phyloP scores from a whole-genome alignment of 2,888 invertebrate species.

The Sepiola atlantica region DNA sequence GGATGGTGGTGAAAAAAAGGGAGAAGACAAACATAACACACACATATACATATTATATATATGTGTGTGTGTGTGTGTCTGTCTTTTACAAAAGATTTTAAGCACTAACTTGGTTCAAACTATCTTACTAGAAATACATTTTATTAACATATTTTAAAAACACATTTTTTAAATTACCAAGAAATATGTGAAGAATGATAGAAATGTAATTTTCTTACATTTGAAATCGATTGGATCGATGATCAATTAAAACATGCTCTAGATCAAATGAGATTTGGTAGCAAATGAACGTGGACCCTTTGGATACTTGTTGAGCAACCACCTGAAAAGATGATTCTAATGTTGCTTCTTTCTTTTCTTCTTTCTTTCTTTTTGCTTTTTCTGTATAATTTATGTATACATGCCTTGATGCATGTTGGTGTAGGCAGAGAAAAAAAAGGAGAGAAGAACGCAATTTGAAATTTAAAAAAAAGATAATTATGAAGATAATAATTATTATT shows the following conservation, averaged over 20 bases:
- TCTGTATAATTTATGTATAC: conserved; percentile 32
- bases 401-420: conserved; percentile 15
- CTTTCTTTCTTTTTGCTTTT: background rate
- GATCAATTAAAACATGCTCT: background rate
- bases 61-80: too few relatives aligned
- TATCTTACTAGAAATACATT: too few relatives aligned
- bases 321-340: background rate
- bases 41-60: background rate
- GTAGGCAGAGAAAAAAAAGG: background rate
- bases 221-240: background rate
- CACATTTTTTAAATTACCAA: too few relatives aligned
- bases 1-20: background rate
- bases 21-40: background rate
- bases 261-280: background rate
- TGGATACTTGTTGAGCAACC: background rate
- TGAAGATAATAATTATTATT: background rate
- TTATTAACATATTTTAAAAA: too few relatives aligned
- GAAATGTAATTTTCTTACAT: too few relatives aligned
- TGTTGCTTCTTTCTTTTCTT: background rate
- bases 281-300: background rate
- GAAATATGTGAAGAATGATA: too few relatives aligned
- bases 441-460: background rate
- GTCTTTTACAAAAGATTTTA: too few relatives aligned
- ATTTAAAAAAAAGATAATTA: background rate
- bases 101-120: too few relatives aligned